phyloP scores from a whole-genome alignment of 2,113 vertebrate genomes.

The Castor canadensis region DNA sequence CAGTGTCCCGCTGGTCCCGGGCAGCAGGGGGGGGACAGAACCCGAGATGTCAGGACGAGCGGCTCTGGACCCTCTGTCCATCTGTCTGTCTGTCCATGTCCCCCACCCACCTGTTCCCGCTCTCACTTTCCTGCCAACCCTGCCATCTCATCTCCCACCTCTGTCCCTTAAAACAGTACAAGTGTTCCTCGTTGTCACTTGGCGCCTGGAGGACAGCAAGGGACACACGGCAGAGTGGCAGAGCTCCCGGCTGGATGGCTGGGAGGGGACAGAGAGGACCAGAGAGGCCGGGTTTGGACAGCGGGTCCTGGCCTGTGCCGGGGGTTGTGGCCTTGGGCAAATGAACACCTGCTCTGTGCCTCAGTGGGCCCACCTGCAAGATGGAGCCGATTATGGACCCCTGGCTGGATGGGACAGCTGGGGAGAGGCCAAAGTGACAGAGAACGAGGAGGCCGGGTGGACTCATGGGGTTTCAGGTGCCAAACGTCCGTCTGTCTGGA shows the following conservation, averaged over 20 bases:
- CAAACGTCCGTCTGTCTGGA: too few species aligned
- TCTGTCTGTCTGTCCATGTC: not conserved
- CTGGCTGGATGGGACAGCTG: too few species aligned
- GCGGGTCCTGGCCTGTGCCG: not conserved
- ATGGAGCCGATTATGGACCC: not conserved
- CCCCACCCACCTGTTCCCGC: not conserved
- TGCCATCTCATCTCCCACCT: too few species aligned
- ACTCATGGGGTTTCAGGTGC: too few species aligned
- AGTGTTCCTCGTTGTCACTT: conserved; percentile 33
- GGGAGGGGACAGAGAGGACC: not conserved
- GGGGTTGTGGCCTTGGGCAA: not conserved
- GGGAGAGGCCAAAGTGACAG: too few species aligned
- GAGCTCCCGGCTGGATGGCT: not conserved
- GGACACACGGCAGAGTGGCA: conserved; percentile 38
- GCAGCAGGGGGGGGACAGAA: too few species aligned
- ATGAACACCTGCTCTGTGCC: not conserved
- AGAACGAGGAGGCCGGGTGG: too few species aligned
- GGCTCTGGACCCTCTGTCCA: too few species aligned
- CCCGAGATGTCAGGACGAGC: too few species aligned
- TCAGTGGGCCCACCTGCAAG: conserved; percentile 4
- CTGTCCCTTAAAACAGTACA: conserved; percentile 7
- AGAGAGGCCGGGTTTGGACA: not conserved
- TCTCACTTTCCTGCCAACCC: not conserved
- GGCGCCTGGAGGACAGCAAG: not conserved
- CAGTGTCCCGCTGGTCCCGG: too few species aligned